Percentiles rank a stretch among this genome's conserved stretches.
phyloP scores from a whole-genome alignment of 2,797 vertebrate genomes.

The Enoplosus armatus region DNA sequence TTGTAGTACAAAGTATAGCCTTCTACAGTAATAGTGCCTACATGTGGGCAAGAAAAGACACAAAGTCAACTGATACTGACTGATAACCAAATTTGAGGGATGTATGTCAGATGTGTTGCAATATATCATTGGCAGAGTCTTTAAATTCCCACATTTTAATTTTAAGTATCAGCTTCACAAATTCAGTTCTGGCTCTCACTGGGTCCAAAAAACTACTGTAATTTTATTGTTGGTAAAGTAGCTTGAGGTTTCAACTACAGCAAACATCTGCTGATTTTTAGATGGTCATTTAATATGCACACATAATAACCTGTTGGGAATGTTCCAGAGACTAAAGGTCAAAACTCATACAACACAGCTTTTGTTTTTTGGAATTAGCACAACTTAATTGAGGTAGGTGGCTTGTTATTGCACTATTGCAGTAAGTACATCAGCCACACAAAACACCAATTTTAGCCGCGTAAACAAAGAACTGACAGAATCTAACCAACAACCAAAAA shows the following conservation, averaged over 20 bases:
- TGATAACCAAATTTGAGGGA: neutral
- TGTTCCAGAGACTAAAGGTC: neutral
- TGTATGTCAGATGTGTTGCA: neutral
- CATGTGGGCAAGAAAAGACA: neutral
- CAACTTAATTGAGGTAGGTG: neutral
- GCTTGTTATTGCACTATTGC: neutral
- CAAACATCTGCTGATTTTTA: neutral
- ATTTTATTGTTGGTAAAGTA: neutral
- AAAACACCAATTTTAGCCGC: neutral
- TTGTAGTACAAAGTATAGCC: neutral
- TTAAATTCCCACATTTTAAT: neutral
- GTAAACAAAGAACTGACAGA: neutral
- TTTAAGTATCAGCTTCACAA: neutral
- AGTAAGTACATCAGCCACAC: neutral
- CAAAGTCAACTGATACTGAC: neutral
- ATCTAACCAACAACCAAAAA: neutral
- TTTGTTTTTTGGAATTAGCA: neutral
- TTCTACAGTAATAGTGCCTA: neutral
- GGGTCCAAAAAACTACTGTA: neutral
- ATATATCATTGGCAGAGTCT: no score
- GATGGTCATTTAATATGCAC: neutral
- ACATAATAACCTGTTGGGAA: neutral
- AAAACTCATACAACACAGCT: neutral
- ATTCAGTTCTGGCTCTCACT: neutral
- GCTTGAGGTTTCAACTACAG: neutral